Conservation (phyloP, 1,140 invertebrate species). For the Trinorchestia longiramus region DNA sequence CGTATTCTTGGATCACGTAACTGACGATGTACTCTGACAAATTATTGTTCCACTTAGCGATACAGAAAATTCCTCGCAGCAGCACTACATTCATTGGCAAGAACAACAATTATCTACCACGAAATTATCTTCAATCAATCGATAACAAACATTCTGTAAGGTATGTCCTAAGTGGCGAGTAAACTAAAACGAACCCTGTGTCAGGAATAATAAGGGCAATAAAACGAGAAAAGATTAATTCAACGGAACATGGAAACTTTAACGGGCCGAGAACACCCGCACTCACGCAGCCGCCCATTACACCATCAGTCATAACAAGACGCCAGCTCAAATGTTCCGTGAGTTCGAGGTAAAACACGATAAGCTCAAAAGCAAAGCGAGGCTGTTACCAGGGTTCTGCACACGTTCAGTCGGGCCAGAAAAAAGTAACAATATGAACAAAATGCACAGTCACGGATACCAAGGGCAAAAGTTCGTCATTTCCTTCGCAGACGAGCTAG, state of each 20-base stretch:
- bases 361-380: not conserved
- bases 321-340: not conserved
- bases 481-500: slow-evolving; percentile 28
- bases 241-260: slow-evolving; percentile 7
- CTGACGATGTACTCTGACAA: not conserved
- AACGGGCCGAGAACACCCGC: slow-evolving; percentile 3
- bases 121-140: not conserved
- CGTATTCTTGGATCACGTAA: not conserved
- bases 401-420: not conserved
- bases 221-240: not conserved
- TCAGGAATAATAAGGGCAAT: not conserved
- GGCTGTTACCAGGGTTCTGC: not conserved
- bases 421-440: not conserved
- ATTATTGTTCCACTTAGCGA: not conserved
- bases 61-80: not conserved
- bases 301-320: slow-evolving; percentile 42
- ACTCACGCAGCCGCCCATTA: not conserved
- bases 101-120: not conserved
- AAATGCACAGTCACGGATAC: slow-evolving; percentile 39
- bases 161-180: not conserved
- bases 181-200: not conserved
- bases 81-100: not conserved
- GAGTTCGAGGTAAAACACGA: not conserved
- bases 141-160: not conserved
- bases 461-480: slow-evolving; percentile 50